These are phyloP conservation scores for Tenebrio molitor DNA, from an alignment of 1,140 invertebrate species.

Conservation along the genomic window DNA sequence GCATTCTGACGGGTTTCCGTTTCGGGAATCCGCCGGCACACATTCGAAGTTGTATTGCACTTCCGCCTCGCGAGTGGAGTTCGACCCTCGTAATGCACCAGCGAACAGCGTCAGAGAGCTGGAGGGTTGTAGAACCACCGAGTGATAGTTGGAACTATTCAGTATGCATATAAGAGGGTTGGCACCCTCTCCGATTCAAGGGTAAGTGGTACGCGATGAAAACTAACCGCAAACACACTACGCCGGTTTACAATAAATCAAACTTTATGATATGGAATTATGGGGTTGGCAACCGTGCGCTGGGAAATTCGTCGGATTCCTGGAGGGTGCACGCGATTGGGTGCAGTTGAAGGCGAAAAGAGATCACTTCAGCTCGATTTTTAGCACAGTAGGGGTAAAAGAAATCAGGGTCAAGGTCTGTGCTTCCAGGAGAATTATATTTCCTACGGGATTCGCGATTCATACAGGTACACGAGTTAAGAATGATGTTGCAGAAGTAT, in stretches of 20 bases:
- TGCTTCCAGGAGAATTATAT: no score
- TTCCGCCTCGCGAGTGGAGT: background rate
- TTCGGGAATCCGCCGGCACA: background rate
- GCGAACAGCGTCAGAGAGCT: conserved; percentile 9
- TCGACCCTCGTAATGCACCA: conserved; percentile 15
- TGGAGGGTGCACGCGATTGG: background rate
- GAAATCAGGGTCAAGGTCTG: no score
- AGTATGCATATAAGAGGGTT: conserved; percentile 37
- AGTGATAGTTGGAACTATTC: conserved; percentile 20
- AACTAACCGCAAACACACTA: conserved; percentile 37
- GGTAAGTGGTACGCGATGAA: conserved; percentile 25
- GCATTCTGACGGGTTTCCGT: conserved; percentile 15
- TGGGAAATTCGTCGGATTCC: conserved; percentile 20
- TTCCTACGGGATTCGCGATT: no score
- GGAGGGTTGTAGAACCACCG: conserved; percentile 16
- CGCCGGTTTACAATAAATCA: conserved; percentile 30
- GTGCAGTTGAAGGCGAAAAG: background rate
- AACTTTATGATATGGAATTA: conserved; percentile 35
- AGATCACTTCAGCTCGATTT: no score
- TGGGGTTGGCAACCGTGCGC: conserved; percentile 5
- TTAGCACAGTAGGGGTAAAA: no score
- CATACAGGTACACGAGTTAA: no score
- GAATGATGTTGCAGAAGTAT: no score
- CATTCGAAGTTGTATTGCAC: conserved; percentile 22
- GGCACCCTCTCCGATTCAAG: conserved; percentile 29